Conservation (phyloP, 2,888 invertebrate genomes). For the Drosophila ustulata region DNA sequence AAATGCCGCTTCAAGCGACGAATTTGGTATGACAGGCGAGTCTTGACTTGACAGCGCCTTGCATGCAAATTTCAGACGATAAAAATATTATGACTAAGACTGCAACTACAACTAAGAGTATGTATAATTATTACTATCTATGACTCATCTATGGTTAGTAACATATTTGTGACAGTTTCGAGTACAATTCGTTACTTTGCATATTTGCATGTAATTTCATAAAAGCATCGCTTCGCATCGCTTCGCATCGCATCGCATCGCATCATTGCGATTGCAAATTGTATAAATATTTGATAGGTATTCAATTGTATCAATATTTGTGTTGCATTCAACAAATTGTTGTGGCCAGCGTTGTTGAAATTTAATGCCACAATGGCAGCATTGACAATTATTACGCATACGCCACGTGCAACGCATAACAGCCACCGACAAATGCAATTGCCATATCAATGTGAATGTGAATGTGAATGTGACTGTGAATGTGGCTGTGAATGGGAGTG, state of each 20-base stretch:
- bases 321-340: constrained; percentile 59
- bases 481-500: constrained; percentile 15
- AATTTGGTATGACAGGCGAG: constrained; percentile 41
- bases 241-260: constrained; percentile 23
- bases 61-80: constrained; percentile 44
- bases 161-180: constrained; percentile 4
- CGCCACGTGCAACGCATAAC: constrained; percentile 63
- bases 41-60: constrained; percentile 31
- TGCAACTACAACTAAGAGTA: neutral
- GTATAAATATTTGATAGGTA: constrained; percentile 38
- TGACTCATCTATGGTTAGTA: constrained; percentile 33
- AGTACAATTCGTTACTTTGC: constrained; percentile 13
- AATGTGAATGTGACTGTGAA: constrained; percentile 20
- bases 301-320: constrained; percentile 54
- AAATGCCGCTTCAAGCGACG: constrained; percentile 51
- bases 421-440: constrained; percentile 36
- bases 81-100: constrained; percentile 33
- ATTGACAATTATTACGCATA: constrained; percentile 67
- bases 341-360: constrained; percentile 34
- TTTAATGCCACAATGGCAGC: constrained; percentile 48
- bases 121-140: neutral
- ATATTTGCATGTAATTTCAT: constrained; percentile 13
- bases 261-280: constrained; percentile 27
- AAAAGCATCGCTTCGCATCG: constrained; percentile 26
- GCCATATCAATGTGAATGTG: constrained; percentile 23